A percentile compares a stretch with the other conserved stretches of the same genome.
These are phyloP conservation scores for Halichoeres trimaculatus DNA, from an alignment of 2,113 vertebrate genomes.

Conservation along the genomic window DNA sequence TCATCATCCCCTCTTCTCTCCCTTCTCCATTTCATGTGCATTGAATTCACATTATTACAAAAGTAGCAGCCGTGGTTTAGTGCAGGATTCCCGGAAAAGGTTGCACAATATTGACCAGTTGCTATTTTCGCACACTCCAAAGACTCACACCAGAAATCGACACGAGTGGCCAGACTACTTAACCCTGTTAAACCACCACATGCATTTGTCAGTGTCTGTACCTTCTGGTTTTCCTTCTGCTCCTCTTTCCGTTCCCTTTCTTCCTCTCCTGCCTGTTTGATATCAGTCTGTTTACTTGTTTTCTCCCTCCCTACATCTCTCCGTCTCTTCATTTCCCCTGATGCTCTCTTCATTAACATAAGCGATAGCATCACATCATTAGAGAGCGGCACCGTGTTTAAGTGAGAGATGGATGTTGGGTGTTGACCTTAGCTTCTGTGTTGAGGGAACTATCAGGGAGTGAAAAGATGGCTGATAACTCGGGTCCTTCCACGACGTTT, in stretches of 20 bases:
- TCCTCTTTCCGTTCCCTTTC: not conserved
- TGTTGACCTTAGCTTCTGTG: constrained; percentile 26
- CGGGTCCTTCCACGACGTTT: constrained; percentile 46
- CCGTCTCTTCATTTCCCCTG: not conserved
- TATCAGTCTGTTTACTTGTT: constrained; percentile 2
- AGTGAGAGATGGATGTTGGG: constrained; percentile 30
- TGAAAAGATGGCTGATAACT: constrained; percentile 47
- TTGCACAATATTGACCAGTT: too few relatives aligned
- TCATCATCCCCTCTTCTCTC: not conserved
- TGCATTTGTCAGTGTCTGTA: constrained; percentile 4
- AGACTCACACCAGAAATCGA: too few relatives aligned
- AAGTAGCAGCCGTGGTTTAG: too few relatives aligned
- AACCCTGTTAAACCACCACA: too few relatives aligned
- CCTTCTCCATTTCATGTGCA: not conserved
- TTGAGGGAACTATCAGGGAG: constrained; percentile 34
- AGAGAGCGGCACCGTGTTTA: constrained; percentile 10
- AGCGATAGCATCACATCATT: constrained; percentile 30
- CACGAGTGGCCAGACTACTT: too few relatives aligned
- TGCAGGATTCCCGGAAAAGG: too few relatives aligned
- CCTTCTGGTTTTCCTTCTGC: not conserved
- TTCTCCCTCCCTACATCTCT: not conserved
- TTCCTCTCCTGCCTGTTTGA: not conserved
- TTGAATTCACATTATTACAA: too few relatives aligned
- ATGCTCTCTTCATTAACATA: constrained; percentile 32
- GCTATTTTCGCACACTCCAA: too few relatives aligned